A percentile compares a stretch with the other conserved stretches of the same genome.
phyloP scores from a whole-genome alignment of 2,888 invertebrate genomes.

The Hermaeophaga mercurialis region DNA sequence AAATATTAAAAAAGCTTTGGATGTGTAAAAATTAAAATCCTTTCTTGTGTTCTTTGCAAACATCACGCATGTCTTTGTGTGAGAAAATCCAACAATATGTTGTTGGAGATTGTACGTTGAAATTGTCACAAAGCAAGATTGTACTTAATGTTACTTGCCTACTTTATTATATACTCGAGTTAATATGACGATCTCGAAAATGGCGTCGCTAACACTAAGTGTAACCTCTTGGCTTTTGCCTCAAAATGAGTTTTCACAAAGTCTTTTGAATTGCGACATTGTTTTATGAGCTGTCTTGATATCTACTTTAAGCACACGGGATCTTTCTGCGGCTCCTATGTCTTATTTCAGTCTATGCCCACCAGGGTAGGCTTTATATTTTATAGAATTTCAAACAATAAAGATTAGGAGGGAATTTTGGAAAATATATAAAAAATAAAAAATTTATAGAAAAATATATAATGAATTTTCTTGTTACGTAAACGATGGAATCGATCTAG shows the following conservation, averaged over 20 bases:
- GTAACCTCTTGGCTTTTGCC: slow-evolving; percentile 30
- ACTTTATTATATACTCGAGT: slow-evolving; percentile 5
- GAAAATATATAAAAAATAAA: not conserved
- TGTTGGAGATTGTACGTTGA: not conserved
- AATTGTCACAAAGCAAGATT: slow-evolving; percentile 29
- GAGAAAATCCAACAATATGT: no score
- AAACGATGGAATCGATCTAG: no score
- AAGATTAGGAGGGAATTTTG: no score
- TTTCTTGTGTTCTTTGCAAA: no score
- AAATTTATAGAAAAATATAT: not conserved
- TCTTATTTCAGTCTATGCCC: not conserved
- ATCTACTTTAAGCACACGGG: slow-evolving; percentile 28
- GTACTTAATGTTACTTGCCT: slow-evolving; percentile 1
- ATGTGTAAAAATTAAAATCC: no score
- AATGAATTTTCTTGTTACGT: no score
- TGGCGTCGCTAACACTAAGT: slow-evolving; percentile 29
- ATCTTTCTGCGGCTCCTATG: slow-evolving; percentile 1
- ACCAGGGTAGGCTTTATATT: not conserved
- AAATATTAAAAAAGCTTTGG: no score
- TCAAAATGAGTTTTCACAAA: slow-evolving; percentile 38
- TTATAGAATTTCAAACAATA: no score
- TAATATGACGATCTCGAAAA: slow-evolving; percentile 23
- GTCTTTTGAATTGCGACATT: slow-evolving; percentile 39
- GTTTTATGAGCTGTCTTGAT: slow-evolving; percentile 37
- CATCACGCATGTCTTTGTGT: no score